A percentile compares a stretch with the other conserved stretches of the same genome.
Conservation (phyloP, 2,888 invertebrate genomes). For the Apamea anceps region DNA sequence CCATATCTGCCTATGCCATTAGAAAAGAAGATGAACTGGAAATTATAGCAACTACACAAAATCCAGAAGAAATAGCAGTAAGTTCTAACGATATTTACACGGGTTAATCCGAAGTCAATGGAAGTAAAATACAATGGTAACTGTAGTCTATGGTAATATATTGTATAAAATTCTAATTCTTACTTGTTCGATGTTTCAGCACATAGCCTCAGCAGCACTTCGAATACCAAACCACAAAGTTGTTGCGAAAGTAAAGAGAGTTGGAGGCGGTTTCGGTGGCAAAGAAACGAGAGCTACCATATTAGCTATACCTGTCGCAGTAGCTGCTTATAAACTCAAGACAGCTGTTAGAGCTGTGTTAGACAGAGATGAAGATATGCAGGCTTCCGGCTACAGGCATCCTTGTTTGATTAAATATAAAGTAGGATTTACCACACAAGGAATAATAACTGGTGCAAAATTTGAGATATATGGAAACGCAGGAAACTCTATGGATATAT, state of each 20-base stretch:
- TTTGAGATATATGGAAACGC: constrained; percentile 93
- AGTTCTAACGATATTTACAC: constrained; percentile 62
- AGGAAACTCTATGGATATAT: constrained; percentile 94
- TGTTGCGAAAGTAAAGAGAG: constrained; percentile 93
- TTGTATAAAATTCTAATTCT: background rate
- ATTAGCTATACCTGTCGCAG: constrained; percentile 92
- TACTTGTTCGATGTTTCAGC: constrained; percentile 82
- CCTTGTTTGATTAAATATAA: constrained; percentile 94
- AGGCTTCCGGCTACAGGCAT: constrained; percentile 94
- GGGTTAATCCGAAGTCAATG: background rate
- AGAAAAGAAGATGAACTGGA: constrained; percentile 96
- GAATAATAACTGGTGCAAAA: constrained; percentile 92
- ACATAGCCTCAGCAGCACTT: constrained; percentile 91
- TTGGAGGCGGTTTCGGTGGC: constrained; percentile 97
- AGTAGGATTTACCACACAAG: constrained; percentile 93
- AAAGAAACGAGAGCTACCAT: constrained; percentile 93
- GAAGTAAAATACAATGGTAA: background rate
- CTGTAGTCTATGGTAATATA: background rate
- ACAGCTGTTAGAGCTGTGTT: constrained; percentile 94
- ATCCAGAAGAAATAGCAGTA: constrained; percentile 93
- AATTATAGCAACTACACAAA: constrained; percentile 94
- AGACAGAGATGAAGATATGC: constrained; percentile 97
- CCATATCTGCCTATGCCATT: constrained; percentile 92
- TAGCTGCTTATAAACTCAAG: constrained; percentile 93
- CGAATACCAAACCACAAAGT: constrained; percentile 92